phyloP scores from a whole-genome alignment of 2,113 vertebrate genomes.

The Amphiprion ocellaris region DNA sequence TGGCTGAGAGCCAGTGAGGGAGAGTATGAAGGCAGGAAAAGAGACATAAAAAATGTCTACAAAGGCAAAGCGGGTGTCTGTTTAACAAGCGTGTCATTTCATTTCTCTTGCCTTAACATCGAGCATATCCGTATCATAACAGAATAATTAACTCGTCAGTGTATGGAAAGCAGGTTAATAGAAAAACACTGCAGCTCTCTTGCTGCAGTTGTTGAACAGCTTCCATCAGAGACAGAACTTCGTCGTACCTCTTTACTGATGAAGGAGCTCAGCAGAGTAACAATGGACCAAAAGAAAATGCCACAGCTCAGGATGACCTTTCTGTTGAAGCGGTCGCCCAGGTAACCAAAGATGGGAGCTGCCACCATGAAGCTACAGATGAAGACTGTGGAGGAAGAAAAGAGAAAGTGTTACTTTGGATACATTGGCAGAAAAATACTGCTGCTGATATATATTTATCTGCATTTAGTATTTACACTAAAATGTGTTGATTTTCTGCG shows the following conservation, averaged over 20 bases:
- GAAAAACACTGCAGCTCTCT: background rate
- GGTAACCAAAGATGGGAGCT: slow-evolving; percentile 97
- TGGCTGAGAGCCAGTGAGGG: slow-evolving; percentile 54
- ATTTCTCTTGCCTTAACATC: slow-evolving; percentile 54
- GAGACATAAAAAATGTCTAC: slow-evolving; percentile 49
- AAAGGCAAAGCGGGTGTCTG: slow-evolving; percentile 53
- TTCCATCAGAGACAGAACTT: background rate
- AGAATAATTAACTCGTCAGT: slow-evolving; percentile 51
- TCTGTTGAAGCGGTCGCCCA: slow-evolving; percentile 98
- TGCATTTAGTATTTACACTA: background rate
- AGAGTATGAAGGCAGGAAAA: background rate
- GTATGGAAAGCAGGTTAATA: slow-evolving; percentile 12
- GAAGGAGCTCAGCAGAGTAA: slow-evolving; percentile 97
- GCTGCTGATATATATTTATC: background rate
- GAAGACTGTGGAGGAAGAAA: slow-evolving; percentile 88
- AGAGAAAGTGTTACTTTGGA: slow-evolving; percentile 32
- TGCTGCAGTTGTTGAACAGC: background rate
- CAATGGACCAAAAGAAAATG: slow-evolving; percentile 97
- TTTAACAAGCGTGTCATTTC: slow-evolving; percentile 73
- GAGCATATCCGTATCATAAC: slow-evolving; percentile 67
- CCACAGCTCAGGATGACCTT: slow-evolving; percentile 98
- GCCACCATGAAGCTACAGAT: slow-evolving; percentile 99
- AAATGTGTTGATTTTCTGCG: background rate
- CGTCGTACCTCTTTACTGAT: slow-evolving; percentile 91
- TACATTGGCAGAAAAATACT: background rate